Base-by-base conservation (phyloP, 2,113 vertebrate genomes). In the Channa argus region DNA sequence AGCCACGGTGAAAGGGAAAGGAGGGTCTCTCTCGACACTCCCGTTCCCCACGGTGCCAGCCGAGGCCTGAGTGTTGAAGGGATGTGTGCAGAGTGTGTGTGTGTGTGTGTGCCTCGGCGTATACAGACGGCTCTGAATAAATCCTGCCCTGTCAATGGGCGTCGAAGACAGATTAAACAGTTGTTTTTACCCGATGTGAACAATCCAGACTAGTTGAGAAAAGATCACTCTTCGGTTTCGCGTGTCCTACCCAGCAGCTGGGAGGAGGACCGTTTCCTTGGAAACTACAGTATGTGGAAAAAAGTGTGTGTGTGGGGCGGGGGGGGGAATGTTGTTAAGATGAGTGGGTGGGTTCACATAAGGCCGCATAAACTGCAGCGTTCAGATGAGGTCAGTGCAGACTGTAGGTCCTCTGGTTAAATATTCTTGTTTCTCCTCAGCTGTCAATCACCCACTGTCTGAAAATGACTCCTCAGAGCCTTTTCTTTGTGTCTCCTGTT, bases 241-340 rank as follows among this genome's bases (percentile, higher is more conserved):
- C 74, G 44, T 84, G 46, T 13, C 43, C 59, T 6, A 2, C 47
- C 63, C 36, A 9, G 36, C 14, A 36, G 53, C 64, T 33, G 52
- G 62, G 44, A 38, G 43, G 14, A 64, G n/a, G 38, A 67, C 71
- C 55, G 78, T 90, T 79, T 71, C 84, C 86, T 56, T 84, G 83
- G 73, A 72, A 88, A 82, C 75, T 9, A 69, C 70, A 70, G 47
- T 64, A 39, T 53, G 54, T 52, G 36, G 8, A 76, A 14, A 24
- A 61, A 24, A 24, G 24, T 24, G 24, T 24, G 24, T 1, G 24
- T 24, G 24, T 24, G 24, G 34, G 38, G 63, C 59, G 43, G 78
- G 5, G 24, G 47, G 52, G 44, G 52, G 76, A 41, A 14, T 44
- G 55, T 33, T 68, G 50, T 50, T 34, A 34, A 39, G 49, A 74